phyloP scores from a whole-genome alignment of 2,113 vertebrate species.

The Gnathonemus longibarbis region DNA sequence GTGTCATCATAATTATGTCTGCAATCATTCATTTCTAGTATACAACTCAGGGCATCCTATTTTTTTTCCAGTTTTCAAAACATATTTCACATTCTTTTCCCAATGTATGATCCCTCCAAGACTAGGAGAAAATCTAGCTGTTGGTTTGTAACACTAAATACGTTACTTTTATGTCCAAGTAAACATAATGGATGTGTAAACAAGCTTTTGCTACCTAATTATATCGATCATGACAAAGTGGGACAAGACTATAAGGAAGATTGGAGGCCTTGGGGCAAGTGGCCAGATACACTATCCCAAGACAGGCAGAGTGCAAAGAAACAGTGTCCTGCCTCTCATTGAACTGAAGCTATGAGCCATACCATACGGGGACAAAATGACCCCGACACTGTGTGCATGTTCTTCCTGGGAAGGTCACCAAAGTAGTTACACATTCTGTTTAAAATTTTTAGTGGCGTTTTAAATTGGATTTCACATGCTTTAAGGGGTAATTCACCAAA shows the following conservation, averaged over 20 bases:
- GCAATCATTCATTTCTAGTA: not conserved
- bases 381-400: not conserved
- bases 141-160: not conserved
- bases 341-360: not conserved
- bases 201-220: conserved; percentile 16
- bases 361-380: not conserved
- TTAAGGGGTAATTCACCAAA: not conserved
- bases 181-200: conserved; percentile 13
- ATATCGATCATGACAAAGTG: conserved; percentile 14
- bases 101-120: not conserved
- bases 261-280: not conserved
- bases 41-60: not conserved
- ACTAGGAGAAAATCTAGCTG: conserved; percentile 16
- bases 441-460: not conserved
- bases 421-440: not conserved
- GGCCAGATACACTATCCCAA: not conserved
- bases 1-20: not conserved
- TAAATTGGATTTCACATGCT: not conserved
- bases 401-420: not conserved
- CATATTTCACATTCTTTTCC: not conserved
- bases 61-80: not conserved
- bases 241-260: not conserved
- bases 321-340: not conserved
- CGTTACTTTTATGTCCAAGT: not conserved
- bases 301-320: not conserved